Conservation (phyloP, 1,140 invertebrate genomes). For the Pissodes strobi region DNA sequence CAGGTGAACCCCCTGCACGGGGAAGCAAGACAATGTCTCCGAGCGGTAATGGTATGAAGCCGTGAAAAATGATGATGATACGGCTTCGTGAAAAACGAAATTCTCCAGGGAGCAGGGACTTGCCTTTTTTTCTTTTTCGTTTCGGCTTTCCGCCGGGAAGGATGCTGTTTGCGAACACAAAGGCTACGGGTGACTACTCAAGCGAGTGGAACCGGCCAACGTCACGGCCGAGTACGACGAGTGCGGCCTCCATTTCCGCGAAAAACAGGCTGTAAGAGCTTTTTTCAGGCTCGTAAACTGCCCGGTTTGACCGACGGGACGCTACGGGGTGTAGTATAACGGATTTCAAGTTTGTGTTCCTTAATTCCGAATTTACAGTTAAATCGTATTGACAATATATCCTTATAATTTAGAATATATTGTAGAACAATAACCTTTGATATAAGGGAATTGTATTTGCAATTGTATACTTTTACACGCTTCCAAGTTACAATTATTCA, state of each 20-base stretch:
- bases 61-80: slow-evolving; percentile 57
- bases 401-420: no score
- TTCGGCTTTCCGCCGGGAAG: slow-evolving; percentile 20
- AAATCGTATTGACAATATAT: no score
- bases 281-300: slow-evolving; percentile 45
- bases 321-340: no score
- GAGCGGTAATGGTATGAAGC: slow-evolving; percentile 52
- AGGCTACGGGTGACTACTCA: slow-evolving; percentile 35
- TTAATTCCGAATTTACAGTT: no score
- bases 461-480: no score
- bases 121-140: slow-evolving; percentile 17
- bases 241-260: slow-evolving; percentile 50
- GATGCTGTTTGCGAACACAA: slow-evolving; percentile 26
- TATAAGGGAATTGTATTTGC: no score
- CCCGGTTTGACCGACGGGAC: slow-evolving; percentile 54
- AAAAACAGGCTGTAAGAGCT: slow-evolving; percentile 55
- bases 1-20: slow-evolving; percentile 51
- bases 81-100: slow-evolving; percentile 51
- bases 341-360: no score
- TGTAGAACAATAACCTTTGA: no score
- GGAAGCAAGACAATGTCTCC: slow-evolving; percentile 53
- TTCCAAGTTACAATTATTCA: no score
- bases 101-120: slow-evolving; percentile 41
- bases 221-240: slow-evolving; percentile 42
- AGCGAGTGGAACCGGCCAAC: slow-evolving; percentile 42